phyloP scores from a whole-genome alignment of 2,797 vertebrate genomes.

The Xiphorhynchus erythropygius region DNA sequence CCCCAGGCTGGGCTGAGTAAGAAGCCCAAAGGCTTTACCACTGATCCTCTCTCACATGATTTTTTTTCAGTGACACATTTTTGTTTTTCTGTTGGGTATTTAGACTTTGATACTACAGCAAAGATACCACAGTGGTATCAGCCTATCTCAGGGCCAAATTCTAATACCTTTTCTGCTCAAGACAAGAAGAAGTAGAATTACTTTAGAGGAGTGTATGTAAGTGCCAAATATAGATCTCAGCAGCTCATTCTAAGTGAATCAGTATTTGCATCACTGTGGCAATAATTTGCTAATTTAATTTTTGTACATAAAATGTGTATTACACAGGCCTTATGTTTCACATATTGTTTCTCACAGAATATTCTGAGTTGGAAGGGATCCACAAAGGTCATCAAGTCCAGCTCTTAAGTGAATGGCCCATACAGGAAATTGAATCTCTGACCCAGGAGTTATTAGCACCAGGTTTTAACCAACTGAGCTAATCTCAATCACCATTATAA shows the following conservation, averaged over 20 bases:
- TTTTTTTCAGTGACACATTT: not conserved
- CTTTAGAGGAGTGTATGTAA: not conserved
- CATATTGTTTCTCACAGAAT: not conserved
- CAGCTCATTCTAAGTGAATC: not conserved
- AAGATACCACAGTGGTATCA: not conserved
- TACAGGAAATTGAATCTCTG: not conserved
- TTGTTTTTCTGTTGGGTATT: not conserved
- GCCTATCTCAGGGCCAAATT: not conserved
- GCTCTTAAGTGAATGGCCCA: not conserved
- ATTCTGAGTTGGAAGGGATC: not conserved
- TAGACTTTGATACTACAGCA: not conserved
- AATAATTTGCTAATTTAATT: not conserved
- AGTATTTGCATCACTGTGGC: not conserved
- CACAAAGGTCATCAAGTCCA: not conserved
- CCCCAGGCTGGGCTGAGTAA: accelerated
- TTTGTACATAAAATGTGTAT: not conserved
- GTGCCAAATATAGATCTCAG: not conserved
- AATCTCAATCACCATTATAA: not conserved
- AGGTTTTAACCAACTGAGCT: not conserved
- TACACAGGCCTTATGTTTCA: not conserved
- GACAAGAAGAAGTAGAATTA: not conserved
- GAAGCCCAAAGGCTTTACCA: not conserved
- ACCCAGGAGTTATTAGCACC: not conserved
- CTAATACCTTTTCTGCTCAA: not conserved
- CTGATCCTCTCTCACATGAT: accelerated